Base-by-base conservation (phyloP, 2,888 invertebrate genomes). In the Volucella inanis region DNA sequence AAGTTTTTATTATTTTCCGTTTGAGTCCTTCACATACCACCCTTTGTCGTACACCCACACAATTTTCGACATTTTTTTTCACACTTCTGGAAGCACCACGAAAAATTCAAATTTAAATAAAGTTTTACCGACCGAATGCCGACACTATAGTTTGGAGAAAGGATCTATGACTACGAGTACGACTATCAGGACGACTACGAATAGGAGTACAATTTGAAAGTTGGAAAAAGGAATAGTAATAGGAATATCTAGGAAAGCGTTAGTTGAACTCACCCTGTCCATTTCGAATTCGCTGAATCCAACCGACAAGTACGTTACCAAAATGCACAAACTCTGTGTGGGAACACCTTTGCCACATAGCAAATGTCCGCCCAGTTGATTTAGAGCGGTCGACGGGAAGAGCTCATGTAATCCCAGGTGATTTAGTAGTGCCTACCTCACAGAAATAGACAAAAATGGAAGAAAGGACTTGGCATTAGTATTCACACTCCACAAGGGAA, bases 201-300 rank as follows among this genome's bases (percentile, higher is more conserved):
- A 31, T 31, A 31, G 6, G 31, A 31, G 31, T 31, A 31, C 31
- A 31, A 31, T 4, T 1, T 4, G 31, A 31, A 22, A 4, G 3
- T 22, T 3, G 22, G 22, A 3, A 22, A 6, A 31, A 31, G 31
- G 31, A 31, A 31, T 31, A 31, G 31, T 31, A 6, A 31, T 50
- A 61, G 52, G 52, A 39, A 38, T 15, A 61, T 87, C 87, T 89
- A 88, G 11, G 10, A 15, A 62, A 49, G 15, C 47, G 43, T 54
- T 64, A 80, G 74, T 81, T 74, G 83, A 89, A 90, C 91, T 90
- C 89, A 91, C 91, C 89, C 90, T 90, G 90, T 91, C 91, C 90
- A 90, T 87, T 88, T 90, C 89, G 89, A 89, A 90, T 88, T 90
- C 90, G 88, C 90, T 91, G 88, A 91, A 91, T 88, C 90, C 90